These are phyloP conservation scores for Brachyhypopomus occidentalis DNA, from an alignment of 2,113 vertebrate genomes.

Conservation along the genomic window DNA sequence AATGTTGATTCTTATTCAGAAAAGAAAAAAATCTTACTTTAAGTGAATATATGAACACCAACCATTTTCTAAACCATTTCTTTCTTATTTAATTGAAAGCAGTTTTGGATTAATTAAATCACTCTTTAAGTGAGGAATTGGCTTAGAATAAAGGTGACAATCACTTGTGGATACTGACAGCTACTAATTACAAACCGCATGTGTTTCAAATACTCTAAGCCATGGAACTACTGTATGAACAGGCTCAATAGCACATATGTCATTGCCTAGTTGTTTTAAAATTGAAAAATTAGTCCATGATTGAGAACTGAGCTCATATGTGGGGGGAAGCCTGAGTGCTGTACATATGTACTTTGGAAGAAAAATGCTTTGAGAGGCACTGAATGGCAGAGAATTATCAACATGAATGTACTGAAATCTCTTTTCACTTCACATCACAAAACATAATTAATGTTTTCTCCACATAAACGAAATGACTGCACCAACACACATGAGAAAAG, in stretches of 20 bases:
- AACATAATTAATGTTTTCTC: too few relatives aligned
- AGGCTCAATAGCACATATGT: neutral
- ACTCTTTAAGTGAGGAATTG: neutral
- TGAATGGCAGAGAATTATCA: neutral
- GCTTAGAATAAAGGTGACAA: neutral
- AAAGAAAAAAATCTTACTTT: too few relatives aligned
- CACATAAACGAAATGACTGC: too few relatives aligned
- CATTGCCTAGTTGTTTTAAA: neutral
- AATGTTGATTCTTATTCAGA: too few relatives aligned
- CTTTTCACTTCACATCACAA: neutral
- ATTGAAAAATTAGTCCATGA: neutral
- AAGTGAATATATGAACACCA: too few relatives aligned
- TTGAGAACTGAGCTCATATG: neutral
- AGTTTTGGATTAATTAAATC: slow-evolving; percentile 26
- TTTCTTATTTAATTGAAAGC: slow-evolving; percentile 31
- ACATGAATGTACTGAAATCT: neutral
- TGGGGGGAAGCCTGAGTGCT: neutral
- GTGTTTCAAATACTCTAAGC: neutral
- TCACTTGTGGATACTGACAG: neutral
- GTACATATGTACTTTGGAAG: neutral
- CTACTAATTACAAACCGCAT: neutral
- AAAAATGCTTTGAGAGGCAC: neutral
- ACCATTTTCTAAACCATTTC: too few relatives aligned
- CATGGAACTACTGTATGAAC: neutral
- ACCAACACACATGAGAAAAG: too few relatives aligned